Evolutionary conservation across 2,888 invertebrate species (phyloP).

Genomic region (Dione juno): DNA sequence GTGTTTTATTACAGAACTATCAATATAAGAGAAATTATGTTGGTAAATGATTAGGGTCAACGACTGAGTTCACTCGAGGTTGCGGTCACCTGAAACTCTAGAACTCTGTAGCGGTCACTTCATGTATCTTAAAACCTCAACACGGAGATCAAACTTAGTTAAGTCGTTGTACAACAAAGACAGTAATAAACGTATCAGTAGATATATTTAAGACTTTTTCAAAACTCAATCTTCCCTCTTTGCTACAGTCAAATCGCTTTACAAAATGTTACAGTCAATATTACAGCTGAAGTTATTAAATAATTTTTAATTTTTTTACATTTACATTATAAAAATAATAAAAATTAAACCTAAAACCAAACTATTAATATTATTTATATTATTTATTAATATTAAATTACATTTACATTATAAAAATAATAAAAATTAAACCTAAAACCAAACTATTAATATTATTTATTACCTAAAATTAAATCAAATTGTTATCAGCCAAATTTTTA

Average conservation of each 20-base stretch:
- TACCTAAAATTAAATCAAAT: no score
- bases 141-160: slow-evolving; percentile 33
- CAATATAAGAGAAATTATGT: slow-evolving; percentile 63
- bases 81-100: slow-evolving; percentile 76
- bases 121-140: slow-evolving; percentile 55
- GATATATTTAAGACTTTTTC: background rate
- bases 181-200: background rate
- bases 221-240: background rate
- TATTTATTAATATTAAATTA: no score
- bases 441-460: no score
- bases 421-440: no score
- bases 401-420: no score
- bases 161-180: slow-evolving; percentile 6
- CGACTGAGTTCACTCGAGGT: slow-evolving; percentile 63
- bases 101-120: slow-evolving; percentile 65
- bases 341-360: no score
- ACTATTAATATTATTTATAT: no score
- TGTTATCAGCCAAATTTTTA: no score
- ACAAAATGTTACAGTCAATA: no score
- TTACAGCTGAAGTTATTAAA: no score
- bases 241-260: background rate
- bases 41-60: slow-evolving; percentile 68
- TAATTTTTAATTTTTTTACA: no score
- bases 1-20: background rate
- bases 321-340: no score